Conservation (phyloP, 2,888 invertebrate genomes). For the Nephrotoma guestfalica region DNA sequence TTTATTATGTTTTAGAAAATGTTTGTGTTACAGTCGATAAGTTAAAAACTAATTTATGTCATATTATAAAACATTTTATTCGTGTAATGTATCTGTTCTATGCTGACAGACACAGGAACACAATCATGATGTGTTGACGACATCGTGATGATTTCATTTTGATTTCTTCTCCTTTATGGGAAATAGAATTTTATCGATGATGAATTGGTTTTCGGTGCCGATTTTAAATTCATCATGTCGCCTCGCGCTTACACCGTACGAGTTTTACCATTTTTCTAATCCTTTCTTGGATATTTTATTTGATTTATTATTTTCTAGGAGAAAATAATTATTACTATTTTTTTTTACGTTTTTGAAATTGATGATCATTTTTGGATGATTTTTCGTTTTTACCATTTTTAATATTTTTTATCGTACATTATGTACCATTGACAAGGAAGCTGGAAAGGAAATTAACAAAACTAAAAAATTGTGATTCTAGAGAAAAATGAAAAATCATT, state of each 20-base stretch:
- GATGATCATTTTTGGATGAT: neutral
- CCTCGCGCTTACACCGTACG: neutral
- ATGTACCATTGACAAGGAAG: neutral
- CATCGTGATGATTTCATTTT: neutral
- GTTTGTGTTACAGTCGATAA: neutral
- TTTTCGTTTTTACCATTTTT: neutral
- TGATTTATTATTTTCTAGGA: neutral
- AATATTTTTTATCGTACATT: neutral
- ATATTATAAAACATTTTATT: neutral
- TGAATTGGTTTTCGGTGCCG: neutral
- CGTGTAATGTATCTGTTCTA: neutral
- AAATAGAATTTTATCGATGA: neutral
- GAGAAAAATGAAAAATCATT: neutral
- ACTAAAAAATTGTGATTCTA: neutral
- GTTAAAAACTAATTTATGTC: neutral
- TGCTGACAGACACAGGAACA: neutral
- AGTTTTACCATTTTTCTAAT: neutral
- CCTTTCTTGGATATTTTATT: neutral
- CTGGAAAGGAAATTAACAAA: conserved; percentile 2
- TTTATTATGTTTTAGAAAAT: neutral
- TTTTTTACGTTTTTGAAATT: neutral
- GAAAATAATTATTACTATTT: neutral
- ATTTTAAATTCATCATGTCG: neutral
- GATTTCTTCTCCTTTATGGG: neutral
- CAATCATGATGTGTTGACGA: neutral